Evolutionary conservation across 2,888 invertebrate species (phyloP).

Genomic region (Clitarchus hookeri): DNA sequence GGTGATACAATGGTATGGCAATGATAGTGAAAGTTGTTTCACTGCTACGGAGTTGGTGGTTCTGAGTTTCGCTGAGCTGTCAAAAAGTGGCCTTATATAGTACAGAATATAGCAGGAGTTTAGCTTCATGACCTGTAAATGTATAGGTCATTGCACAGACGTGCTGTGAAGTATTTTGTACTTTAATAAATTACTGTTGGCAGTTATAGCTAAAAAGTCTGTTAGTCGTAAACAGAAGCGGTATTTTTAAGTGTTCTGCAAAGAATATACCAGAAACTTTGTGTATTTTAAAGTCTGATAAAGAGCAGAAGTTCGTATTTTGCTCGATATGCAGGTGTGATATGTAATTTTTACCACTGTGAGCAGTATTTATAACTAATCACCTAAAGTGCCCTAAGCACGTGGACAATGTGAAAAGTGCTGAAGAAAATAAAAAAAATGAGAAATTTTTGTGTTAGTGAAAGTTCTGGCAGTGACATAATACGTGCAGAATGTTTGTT

Average conservation of each 20-base stretch:
- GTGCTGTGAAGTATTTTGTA: no score
- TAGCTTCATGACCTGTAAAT: no score
- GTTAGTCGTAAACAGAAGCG: background rate
- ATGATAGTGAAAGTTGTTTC: no score
- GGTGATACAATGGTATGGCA: no score
- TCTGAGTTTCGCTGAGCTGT: no score
- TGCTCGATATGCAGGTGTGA: background rate
- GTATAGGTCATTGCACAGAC: no score
- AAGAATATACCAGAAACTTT: no score
- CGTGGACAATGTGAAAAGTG: background rate
- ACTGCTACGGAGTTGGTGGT: no score
- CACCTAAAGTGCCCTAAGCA: background rate
- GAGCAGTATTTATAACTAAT: background rate
- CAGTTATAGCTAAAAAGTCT: background rate
- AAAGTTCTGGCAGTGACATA: background rate
- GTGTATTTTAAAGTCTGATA: background rate
- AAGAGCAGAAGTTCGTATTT: background rate
- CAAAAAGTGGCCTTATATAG: no score
- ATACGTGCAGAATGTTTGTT: background rate
- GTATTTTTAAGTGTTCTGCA: background rate
- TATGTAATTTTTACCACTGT: background rate
- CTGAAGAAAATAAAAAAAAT: background rate
- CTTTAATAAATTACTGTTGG: no score
- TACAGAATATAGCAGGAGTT: no score
- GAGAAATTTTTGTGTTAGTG: background rate